Evolutionary conservation across 2,888 invertebrate species (phyloP).

Genomic region (Phania funesta): DNA sequence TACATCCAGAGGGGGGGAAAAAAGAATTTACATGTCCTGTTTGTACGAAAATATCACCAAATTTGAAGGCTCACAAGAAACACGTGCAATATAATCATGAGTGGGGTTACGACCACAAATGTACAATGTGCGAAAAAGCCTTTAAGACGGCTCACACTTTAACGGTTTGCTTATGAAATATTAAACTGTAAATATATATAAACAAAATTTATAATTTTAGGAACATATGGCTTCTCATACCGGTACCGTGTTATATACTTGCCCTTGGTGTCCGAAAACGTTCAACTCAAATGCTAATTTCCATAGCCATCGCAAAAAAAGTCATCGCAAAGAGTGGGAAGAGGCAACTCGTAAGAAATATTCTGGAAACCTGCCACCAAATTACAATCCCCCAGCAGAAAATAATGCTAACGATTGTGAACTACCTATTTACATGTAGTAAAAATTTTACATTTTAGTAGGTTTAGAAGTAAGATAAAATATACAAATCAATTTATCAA

Average conservation of each 20-base stretch:
- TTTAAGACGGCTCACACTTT: slow-evolving; percentile 77
- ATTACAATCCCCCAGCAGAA: slow-evolving; percentile 26
- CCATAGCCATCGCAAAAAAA: slow-evolving; percentile 77
- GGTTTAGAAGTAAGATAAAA: background rate
- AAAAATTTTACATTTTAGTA: background rate
- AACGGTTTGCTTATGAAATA: slow-evolving; percentile 70
- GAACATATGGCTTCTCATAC: slow-evolving; percentile 78
- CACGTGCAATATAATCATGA: slow-evolving; percentile 76
- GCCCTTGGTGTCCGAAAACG: slow-evolving; percentile 76
- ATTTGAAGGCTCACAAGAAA: slow-evolving; percentile 73
- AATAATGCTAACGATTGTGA: slow-evolving; percentile 23
- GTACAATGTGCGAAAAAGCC: slow-evolving; percentile 78
- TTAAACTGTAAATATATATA: background rate
- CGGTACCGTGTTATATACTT: slow-evolving; percentile 75
- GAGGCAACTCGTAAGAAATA: slow-evolving; percentile 66
- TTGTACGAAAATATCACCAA: slow-evolving; percentile 76
- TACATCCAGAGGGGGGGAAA: slow-evolving; percentile 74
- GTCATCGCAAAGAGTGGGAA: slow-evolving; percentile 78
- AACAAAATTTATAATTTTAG: slow-evolving; percentile 64
- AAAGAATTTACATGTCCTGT: slow-evolving; percentile 75
- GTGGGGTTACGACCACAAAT: slow-evolving; percentile 75
- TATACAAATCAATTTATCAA: too few relatives aligned
- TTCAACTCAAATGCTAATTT: slow-evolving; percentile 78
- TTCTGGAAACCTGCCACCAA: slow-evolving; percentile 56
- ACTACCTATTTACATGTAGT: slow-evolving; percentile 20